Evolutionary conservation across 2,888 invertebrate genomes (phyloP).

Genomic region (Ophion ventricosus): DNA sequence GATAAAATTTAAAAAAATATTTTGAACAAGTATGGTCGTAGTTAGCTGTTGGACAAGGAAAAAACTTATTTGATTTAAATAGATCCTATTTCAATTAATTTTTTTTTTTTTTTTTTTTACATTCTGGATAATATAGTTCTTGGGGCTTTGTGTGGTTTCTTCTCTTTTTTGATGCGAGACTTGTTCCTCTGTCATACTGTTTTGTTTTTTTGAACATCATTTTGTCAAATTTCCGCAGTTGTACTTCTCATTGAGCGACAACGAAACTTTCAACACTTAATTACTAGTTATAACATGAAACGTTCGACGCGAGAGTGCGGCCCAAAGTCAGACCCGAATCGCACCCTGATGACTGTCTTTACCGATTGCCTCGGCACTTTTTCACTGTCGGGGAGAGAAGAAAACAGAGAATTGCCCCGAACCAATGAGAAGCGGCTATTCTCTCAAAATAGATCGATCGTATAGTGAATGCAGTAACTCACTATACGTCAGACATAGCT

Average conservation of each 20-base stretch:
- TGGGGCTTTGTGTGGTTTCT: not conserved
- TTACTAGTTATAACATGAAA: not conserved
- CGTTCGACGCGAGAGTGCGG: not conserved
- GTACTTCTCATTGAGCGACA: not conserved
- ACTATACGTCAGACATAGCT: constrained; percentile 57
- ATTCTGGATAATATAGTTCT: not conserved
- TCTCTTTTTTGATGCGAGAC: not conserved
- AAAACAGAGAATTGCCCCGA: constrained; percentile 5
- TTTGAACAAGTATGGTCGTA: no score
- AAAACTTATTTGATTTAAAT: no score
- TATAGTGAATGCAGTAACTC: constrained; percentile 59
- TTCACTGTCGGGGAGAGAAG: constrained; percentile 50
- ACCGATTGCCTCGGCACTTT: constrained; percentile 19
- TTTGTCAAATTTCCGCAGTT: not conserved
- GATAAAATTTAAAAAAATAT: no score
- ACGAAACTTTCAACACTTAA: not conserved
- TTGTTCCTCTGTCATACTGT: no score
- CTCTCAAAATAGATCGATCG: constrained; percentile 64
- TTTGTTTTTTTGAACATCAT: constrained; percentile 14
- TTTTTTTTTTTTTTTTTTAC: no score
- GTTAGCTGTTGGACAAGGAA: no score
- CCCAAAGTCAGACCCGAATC: not conserved
- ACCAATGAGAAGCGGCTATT: constrained; percentile 22
- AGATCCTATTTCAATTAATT: no score
- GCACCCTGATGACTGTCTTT: not conserved